Conservation (phyloP, 1,140 invertebrate species). For the Apolygus lucorum region DNA sequence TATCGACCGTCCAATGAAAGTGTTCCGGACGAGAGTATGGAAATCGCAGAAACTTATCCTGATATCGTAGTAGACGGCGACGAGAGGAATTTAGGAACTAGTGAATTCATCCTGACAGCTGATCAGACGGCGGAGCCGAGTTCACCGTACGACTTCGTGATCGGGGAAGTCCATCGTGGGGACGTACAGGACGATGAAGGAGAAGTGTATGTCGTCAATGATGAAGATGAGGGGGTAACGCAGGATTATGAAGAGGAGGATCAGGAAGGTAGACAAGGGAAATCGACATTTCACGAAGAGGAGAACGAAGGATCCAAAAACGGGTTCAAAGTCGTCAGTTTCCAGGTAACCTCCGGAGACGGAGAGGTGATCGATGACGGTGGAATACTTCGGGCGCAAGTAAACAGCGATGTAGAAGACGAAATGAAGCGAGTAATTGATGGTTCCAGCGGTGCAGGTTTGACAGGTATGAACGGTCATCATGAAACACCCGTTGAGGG, state of each 20-base stretch:
- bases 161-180: neutral
- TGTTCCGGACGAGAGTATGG: neutral
- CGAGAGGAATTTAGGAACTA: neutral
- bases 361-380: neutral
- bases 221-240: neutral
- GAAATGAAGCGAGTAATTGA: no score
- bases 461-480: no score
- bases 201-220: no score
- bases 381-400: neutral
- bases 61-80: neutral
- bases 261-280: neutral
- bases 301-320: neutral
- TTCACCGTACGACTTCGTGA: neutral
- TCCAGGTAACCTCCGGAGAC: neutral
- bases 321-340: neutral
- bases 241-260: neutral
- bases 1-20: no score
- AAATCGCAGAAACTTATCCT: neutral
- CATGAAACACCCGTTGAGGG: no score
- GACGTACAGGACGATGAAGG: neutral
- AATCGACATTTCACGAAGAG: neutral
- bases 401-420: no score
- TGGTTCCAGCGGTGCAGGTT: no score
- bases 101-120: no score
- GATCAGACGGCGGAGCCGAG: neutral